A percentile compares a stretch with the other conserved stretches of the same genome.
Conservation (phyloP, 1,140 invertebrate species). For the Plodia interpunctella region DNA sequence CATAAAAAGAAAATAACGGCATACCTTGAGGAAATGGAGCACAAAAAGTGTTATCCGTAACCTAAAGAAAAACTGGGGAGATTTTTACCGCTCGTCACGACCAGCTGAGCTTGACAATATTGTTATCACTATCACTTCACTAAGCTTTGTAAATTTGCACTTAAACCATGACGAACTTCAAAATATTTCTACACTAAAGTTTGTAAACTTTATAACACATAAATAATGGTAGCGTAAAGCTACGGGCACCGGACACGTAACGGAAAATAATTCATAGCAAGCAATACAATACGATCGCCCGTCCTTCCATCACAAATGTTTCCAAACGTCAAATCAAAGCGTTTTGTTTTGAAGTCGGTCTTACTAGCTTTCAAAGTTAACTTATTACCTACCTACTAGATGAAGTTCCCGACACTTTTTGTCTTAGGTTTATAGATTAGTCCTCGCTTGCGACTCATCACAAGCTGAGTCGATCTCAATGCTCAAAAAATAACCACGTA, state of each 20-base stretch:
- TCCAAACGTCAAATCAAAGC: conserved; percentile 6
- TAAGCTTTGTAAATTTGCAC: not conserved
- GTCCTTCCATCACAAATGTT: conserved; percentile 5
- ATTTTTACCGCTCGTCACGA: conserved; percentile 70
- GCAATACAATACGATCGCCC: conserved; percentile 6
- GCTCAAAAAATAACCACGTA: no score
- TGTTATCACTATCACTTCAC: conserved; percentile 52
- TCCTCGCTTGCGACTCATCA: no score
- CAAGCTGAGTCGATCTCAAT: no score
- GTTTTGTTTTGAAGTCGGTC: not conserved
- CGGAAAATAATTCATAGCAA: conserved; percentile 17
- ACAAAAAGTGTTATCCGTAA: conserved; percentile 62
- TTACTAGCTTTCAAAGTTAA: no score
- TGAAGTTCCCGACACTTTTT: no score
- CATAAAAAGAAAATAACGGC: conserved; percentile 49
- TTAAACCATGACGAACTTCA: not conserved
- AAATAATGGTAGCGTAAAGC: conserved; percentile 11
- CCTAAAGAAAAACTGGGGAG: conserved; percentile 63
- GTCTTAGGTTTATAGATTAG: no score
- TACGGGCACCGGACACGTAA: conserved; percentile 11
- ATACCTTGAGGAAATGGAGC: conserved; percentile 70
- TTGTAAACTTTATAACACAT: conserved; percentile 1
- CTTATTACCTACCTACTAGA: no score
- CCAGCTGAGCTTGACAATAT: conserved; percentile 71
- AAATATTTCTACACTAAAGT: not conserved